Conservation (phyloP, 2,797 vertebrate species). For the Muscicapa comitata region DNA sequence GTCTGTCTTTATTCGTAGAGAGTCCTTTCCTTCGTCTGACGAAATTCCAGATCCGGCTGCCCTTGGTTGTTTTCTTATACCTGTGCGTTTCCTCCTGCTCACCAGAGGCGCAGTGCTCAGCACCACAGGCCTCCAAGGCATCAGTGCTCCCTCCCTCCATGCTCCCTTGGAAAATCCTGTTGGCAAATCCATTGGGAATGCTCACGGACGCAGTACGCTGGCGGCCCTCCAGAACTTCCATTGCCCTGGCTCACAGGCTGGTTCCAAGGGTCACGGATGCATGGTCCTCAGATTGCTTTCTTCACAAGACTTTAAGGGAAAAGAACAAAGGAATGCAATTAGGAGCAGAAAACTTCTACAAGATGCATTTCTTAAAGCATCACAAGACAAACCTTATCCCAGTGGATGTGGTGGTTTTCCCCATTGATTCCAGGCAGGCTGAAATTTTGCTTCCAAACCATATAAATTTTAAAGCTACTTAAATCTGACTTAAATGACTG, state of each 20-base stretch:
- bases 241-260: neutral
- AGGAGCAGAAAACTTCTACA: neutral
- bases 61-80: slow-evolving; percentile 73
- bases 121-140: slow-evolving; percentile 73
- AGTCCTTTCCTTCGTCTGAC: slow-evolving; percentile 80
- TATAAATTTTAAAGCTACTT: neutral
- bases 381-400: neutral
- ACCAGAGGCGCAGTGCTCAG: slow-evolving; percentile 62
- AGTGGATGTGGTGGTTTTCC: neutral
- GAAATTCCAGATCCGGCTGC: slow-evolving; percentile 86
- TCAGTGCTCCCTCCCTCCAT: slow-evolving; percentile 77
- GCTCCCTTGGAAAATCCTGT: slow-evolving; percentile 80
- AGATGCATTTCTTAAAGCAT: neutral
- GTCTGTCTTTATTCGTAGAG: slow-evolving; percentile 77
- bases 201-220: neutral
- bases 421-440: neutral
- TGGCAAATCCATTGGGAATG: slow-evolving; percentile 84
- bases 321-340: slow-evolving; percentile 8
- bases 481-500: neutral
- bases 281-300: slow-evolving; percentile 23
- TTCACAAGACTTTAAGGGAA: slow-evolving; percentile 24
- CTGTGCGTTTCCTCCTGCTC: slow-evolving; percentile 66
- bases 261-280: neutral
- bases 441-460: neutral
- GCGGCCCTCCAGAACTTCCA: slow-evolving; percentile 55